phyloP scores from a whole-genome alignment of 2,113 vertebrate species.

The Poeciliopsis occidentalis region DNA sequence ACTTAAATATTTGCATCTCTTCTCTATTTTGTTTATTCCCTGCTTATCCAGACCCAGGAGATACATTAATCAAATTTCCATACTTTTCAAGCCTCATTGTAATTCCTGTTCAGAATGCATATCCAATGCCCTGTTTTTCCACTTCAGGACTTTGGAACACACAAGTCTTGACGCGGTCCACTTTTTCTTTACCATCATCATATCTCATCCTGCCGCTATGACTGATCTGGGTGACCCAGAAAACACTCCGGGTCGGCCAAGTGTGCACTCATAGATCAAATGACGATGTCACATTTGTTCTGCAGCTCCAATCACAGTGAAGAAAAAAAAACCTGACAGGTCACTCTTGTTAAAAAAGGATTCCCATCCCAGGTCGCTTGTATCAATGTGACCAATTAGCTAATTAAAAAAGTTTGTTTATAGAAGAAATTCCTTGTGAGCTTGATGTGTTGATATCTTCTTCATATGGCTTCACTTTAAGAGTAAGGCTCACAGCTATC shows the following conservation, averaged over 20 bases:
- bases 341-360: background rate
- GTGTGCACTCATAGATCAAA: slow-evolving; percentile 5
- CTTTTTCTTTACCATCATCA: slow-evolving; percentile 30
- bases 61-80: background rate
- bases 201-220: slow-evolving; percentile 22
- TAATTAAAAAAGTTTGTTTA: too few species aligned
- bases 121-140: slow-evolving; percentile 18
- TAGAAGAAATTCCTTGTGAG: too few species aligned
- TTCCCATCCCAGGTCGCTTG: background rate
- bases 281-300: background rate
- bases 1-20: too few species aligned
- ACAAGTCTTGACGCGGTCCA: slow-evolving; percentile 22
- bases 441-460: too few species aligned
- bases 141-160: slow-evolving; percentile 10
- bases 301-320: background rate
- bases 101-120: background rate
- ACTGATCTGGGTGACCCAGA: slow-evolving; percentile 72
- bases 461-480: too few species aligned
- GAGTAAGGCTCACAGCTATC: too few species aligned
- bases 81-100: background rate
- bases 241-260: slow-evolving; percentile 42
- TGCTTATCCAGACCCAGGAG: too few species aligned
- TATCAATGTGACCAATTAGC: background rate
- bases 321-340: background rate
- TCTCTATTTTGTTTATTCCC: too few species aligned